Evolutionary conservation across 2,113 vertebrate species (phyloP), one percentile per base, ranked within the genome.

Genomic region (Bubalus kerabau): DNA sequence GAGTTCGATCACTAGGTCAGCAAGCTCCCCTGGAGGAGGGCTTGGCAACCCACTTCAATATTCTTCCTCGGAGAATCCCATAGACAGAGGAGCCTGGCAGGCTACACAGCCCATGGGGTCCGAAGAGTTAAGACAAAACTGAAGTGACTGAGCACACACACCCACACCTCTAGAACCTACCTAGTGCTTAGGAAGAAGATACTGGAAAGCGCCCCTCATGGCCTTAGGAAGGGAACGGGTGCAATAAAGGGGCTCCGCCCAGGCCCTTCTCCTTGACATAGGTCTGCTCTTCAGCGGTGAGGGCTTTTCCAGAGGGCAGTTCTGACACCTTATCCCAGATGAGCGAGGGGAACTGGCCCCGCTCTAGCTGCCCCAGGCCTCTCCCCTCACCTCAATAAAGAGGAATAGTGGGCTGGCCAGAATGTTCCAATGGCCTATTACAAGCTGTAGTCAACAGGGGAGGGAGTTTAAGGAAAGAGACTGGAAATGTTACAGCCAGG

Each of bases 71-170:
- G 21, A 74, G 67, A 40, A 74, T 40, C 67, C 36, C 67, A 40
- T 13, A 40, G 67, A 24, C 67, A 74, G 67, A 74, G 36, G 67
- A 40, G 8, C n/a, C 64, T 36, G 64, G 17, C 9, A 0, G n/a
- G 64, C 32, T 36, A 36, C 1, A 64, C 1, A 64, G 64, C 17
- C 32, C 17, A 23, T 71, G n/a, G n/a, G n/a, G 36, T 40, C 36
- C 67, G 13, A 40, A 74, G 10, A 40, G 67, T 40, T 40, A 36
- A 40, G 64, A 64, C 8, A 67, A 8, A 12, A 40, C 12, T 13
- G 36, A 74, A 74, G 36, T 23, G 67, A 40, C 36, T 23, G 36
- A 40, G 67, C 67, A 24, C 11, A 12, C 0, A 5, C 0, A 11
- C 19, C 17, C 21, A 40, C 5, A 52, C 13, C 26, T 60, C 30